Evolutionary conservation across 2,797 vertebrate species (phyloP).

Genomic region (Dermochelys coriacea): DNA sequence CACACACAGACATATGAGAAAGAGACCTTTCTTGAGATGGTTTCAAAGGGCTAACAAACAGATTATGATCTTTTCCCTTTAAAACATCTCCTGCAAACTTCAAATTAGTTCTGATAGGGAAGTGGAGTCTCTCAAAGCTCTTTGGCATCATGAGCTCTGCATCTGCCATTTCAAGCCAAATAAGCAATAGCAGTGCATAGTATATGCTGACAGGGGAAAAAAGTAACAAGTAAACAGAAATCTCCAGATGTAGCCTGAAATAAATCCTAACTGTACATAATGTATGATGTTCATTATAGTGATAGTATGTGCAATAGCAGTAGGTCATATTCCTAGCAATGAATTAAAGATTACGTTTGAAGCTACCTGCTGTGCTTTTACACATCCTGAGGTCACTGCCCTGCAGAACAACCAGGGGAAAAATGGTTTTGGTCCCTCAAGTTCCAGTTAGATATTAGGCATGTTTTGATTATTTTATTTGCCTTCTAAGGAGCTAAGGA

Average conservation of each 20-base stretch:
- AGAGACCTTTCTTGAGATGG: neutral
- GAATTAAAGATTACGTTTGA: neutral
- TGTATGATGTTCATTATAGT: neutral
- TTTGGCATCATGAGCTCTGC: neutral
- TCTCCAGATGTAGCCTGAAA: neutral
- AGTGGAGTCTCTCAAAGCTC: neutral
- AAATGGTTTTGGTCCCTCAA: fast-evolving
- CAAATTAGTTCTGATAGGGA: neutral
- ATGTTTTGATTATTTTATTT: neutral
- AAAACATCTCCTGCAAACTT: neutral
- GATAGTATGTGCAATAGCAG: neutral
- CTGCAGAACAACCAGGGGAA: neutral
- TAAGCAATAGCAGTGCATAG: neutral
- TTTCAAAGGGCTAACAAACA: neutral
- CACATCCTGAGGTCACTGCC: neutral
- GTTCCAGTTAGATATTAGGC: neutral
- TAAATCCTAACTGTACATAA: neutral
- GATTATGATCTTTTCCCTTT: neutral
- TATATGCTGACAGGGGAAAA: neutral
- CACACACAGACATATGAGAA: neutral
- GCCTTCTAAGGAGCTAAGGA: neutral
- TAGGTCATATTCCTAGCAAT: neutral
- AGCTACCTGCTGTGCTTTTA: neutral
- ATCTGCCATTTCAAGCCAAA: neutral
- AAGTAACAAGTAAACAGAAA: neutral